phyloP scores from a whole-genome alignment of 2,888 invertebrate genomes.

The Deroplatys truncata region DNA sequence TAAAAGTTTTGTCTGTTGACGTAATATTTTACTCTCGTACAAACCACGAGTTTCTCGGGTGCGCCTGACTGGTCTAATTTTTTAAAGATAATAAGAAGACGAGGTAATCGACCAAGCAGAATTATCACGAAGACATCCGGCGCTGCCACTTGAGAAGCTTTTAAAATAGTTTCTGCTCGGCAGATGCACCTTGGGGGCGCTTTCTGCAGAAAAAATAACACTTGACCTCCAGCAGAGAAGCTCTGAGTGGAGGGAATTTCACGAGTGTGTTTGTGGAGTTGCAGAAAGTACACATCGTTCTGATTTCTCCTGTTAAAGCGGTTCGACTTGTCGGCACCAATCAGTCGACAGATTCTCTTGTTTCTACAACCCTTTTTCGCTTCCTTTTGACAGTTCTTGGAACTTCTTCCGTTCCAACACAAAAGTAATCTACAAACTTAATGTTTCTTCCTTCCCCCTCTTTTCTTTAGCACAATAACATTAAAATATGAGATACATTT shows the following conservation, averaged over 20 bases:
- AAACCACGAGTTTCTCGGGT: no score
- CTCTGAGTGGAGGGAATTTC: neutral
- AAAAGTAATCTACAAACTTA: no score
- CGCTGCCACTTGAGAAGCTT: neutral
- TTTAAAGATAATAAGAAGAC: neutral
- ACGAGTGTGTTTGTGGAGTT: neutral
- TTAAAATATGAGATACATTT: no score
- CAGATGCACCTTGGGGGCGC: neutral
- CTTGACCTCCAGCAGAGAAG: neutral
- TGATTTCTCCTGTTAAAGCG: neutral
- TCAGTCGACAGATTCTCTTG: neutral
- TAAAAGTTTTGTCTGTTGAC: no score
- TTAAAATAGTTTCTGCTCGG: neutral
- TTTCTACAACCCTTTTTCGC: neutral
- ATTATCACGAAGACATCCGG: neutral
- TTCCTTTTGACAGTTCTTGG: neutral
- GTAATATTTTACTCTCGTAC: no score
- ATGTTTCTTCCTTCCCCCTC: no score
- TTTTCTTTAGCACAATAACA: no score
- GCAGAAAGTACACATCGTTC: neutral
- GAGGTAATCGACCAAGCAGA: neutral
- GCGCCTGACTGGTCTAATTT: neutral
- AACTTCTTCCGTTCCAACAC: no score
- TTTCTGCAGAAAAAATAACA: neutral
- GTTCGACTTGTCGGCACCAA: neutral